A percentile compares a stretch with the other conserved stretches of the same genome.
Evolutionary conservation across 1,140 invertebrate species (phyloP).

Genomic region (Aleiodes sp.): DNA sequence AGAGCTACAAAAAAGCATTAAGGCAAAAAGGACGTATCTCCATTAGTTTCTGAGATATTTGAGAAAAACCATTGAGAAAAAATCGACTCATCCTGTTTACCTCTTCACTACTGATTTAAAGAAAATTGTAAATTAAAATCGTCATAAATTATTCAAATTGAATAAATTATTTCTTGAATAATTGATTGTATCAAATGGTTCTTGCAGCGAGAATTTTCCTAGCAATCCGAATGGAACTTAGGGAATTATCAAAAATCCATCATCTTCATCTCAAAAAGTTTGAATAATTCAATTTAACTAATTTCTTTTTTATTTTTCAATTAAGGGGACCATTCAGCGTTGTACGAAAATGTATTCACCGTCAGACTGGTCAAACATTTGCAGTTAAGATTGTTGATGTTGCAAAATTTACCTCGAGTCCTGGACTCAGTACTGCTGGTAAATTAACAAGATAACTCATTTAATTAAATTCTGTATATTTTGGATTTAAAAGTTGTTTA

Average conservation of each 20-base stretch:
- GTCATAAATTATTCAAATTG: too few species aligned
- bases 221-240: neutral
- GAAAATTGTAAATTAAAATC: too few species aligned
- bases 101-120: too few species aligned
- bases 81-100: too few species aligned
- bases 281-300: neutral
- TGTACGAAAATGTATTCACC: conserved; percentile 94
- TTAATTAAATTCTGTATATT: conserved; percentile 23
- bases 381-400: conserved; percentile 99
- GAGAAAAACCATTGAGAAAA: too few species aligned
- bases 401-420: conserved; percentile 94
- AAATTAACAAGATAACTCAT: conserved; percentile 50
- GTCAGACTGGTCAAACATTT: conserved; percentile 94
- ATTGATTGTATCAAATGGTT: too few species aligned
- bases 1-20: too few species aligned
- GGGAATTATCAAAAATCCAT: neutral
- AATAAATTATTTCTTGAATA: too few species aligned
- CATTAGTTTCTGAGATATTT: too few species aligned
- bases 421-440: conserved; percentile 95
- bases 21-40: too few species aligned
- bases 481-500: neutral
- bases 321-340: conserved; percentile 98
- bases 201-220: too few species aligned
- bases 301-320: conserved; percentile 55
- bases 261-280: neutral